Evolutionary conservation across 1,140 invertebrate genomes (phyloP).

Genomic region (Dolichoris vasculosae): DNA sequence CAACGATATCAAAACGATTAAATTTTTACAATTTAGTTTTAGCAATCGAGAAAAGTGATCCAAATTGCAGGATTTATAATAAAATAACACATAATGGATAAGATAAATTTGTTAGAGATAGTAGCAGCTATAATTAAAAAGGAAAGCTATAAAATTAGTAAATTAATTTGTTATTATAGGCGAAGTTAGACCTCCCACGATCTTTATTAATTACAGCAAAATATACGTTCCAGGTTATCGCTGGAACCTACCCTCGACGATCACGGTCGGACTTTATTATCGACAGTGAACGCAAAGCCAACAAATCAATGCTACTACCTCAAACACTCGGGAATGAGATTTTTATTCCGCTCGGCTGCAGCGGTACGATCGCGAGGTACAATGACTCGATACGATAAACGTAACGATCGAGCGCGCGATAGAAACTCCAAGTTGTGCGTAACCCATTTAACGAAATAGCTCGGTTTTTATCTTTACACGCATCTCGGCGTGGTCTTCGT

Average conservation of each 20-base stretch:
- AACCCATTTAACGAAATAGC: conserved; percentile 5
- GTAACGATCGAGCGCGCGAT: not conserved
- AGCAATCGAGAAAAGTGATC: no score
- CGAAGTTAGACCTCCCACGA: no score
- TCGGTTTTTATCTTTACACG: not conserved
- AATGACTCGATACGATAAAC: not conserved
- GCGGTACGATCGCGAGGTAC: not conserved
- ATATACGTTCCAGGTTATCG: not conserved
- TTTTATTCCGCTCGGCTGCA: not conserved
- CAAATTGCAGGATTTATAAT: no score
- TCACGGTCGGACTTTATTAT: not conserved
- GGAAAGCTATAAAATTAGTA: no score
- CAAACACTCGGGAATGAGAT: not conserved
- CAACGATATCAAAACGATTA: no score
- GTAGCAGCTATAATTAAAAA: no score
- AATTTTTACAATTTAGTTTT: no score
- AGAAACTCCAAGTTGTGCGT: not conserved
- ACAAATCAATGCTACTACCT: not conserved
- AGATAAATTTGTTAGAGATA: no score
- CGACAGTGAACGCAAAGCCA: not conserved
- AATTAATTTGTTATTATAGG: no score
- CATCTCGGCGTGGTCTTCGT: not conserved
- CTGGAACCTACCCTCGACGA: not conserved
- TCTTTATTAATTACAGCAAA: not conserved
- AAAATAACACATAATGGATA: no score